Evolutionary conservation across 2,888 invertebrate species (phyloP), one percentile per base, ranked within the genome.

Genomic region (Leucozona laternaria): DNA sequence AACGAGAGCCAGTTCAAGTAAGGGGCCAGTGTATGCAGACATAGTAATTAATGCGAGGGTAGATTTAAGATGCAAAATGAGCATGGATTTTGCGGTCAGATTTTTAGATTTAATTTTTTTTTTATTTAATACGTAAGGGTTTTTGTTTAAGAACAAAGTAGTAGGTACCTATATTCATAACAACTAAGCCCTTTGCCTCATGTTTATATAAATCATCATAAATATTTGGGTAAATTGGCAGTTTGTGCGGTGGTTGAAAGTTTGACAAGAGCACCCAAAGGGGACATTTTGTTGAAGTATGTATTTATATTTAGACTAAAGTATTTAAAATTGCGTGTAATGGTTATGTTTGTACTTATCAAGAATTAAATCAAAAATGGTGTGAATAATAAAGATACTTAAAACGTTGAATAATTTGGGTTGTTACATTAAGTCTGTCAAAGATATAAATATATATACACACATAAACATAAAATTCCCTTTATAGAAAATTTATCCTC

Each of bases 31-130:
- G 15, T 15, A 53, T n/a, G 71, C 62, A 60, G 76, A 55, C 28
- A 45, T 43, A 22, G 45, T 40, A 81, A 81, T 81, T 66, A 80
- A 70, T 85, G 25, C 1, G 68, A n/a, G 22, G 22, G 34, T 76
- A 60, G 72, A 72, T 77, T 75, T 76, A 45, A 57, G 60, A 77
- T 72, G 80, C 57, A 77, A 40, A 60, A 68, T 68, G 15, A 48
- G 60, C 58, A 58, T 77, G 53, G 71, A 50, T 62, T 73, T 79
- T 79, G 79, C 50, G 83, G 85, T 77, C 85, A 81, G 77, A 77
- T 70, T 81, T 75, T 68, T 31, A 71, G 71, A 80, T 77, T 80
- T 60, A 77, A 60, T 60, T 15, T 20, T 58, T 20, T 58, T 37
- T 57, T 13, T 17, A 1, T n/a, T 43, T 7, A 0, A 2, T 10